Evolutionary conservation across 1,140 invertebrate genomes (phyloP).

Genomic region (Protaetia brevitarsis): DNA sequence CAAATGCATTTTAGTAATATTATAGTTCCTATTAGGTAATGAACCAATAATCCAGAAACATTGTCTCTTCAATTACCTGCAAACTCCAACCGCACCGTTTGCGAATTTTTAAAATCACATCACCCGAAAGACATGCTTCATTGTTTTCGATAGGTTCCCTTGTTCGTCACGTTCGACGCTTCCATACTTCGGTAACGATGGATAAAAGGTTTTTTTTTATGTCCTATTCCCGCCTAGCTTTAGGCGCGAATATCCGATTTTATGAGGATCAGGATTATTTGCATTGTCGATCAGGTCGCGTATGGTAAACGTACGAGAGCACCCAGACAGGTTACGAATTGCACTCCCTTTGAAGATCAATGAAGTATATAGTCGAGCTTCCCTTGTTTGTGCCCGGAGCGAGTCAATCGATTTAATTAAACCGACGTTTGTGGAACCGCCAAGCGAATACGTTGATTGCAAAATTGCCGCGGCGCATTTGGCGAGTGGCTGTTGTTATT

Average conservation of each 20-base stretch:
- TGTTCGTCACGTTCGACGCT: no score
- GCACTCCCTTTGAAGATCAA: no score
- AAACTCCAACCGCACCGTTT: not conserved
- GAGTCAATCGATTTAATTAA: not conserved
- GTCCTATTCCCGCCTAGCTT: no score
- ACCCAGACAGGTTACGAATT: no score
- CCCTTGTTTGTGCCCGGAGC: not conserved
- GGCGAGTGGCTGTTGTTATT: not conserved
- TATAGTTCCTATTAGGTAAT: not conserved
- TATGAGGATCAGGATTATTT: no score
- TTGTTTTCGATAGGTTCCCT: no score
- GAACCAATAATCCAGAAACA: constrained; percentile 3
- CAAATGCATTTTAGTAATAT: not conserved
- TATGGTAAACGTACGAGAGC: no score
- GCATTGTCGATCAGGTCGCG: no score
- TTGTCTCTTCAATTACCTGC: not conserved
- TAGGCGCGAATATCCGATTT: no score
- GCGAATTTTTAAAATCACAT: not conserved
- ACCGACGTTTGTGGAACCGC: not conserved
- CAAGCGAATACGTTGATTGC: not conserved
- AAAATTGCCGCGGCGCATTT: not conserved
- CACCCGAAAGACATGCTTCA: not conserved
- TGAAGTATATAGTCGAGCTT: not conserved
- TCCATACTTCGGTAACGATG: no score
- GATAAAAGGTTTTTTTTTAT: no score